Base-by-base conservation (phyloP, 35 echinoderm and acorn worm species). In the Patiria miniata region DNA sequence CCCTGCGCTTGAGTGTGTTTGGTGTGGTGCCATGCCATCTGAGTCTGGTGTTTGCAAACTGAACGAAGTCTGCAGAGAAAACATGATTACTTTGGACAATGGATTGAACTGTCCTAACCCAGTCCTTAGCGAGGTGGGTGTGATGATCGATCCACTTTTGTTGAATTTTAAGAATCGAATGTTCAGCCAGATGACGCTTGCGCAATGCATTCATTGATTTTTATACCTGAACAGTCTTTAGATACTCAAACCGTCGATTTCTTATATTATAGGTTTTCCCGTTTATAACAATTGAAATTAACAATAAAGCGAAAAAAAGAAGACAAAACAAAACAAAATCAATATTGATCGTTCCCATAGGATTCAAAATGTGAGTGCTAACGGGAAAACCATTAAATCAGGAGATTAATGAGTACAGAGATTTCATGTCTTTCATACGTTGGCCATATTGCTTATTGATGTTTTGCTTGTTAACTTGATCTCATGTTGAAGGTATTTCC, bases 401-500 rank as follows among this genome's bases (percentile, higher is more conserved):
- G n/a, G n/a, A n/a, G n/a, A n/a, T n/a, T n/a, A n/a, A n/a, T n/a
- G n/a, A n/a, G n/a, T n/a, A n/a, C 42, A 47, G 4, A 47, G 4
- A 47, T 47, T 47, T 47, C 42, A 47, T 6, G 42, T 5, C 15
- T 73, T 40, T 28, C 33, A 6, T 47, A 12, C 4, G 12, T 47
- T 47, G 4, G 42, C 42, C 12, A 4, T 47, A 47, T 6, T 47
- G 42, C 42, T 12, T 6, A 47, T 12, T n/a, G n/a, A n/a, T 47
- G 4, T 12, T 0, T 73, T 26, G 34, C 65, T 23, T 73, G 0
- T 36, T 28, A 15, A 3, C 34, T 9, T 7, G 34, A 12, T 14
- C 7, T 10, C 28, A 1, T 55, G 0, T 28, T 73, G 36, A 54
- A 93, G 91, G 37, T 93, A 2, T 40, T 39, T 26, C 91, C 91